Evolutionary conservation across 2,113 vertebrate species (phyloP).

Genomic region (Petaurus breviceps): DNA sequence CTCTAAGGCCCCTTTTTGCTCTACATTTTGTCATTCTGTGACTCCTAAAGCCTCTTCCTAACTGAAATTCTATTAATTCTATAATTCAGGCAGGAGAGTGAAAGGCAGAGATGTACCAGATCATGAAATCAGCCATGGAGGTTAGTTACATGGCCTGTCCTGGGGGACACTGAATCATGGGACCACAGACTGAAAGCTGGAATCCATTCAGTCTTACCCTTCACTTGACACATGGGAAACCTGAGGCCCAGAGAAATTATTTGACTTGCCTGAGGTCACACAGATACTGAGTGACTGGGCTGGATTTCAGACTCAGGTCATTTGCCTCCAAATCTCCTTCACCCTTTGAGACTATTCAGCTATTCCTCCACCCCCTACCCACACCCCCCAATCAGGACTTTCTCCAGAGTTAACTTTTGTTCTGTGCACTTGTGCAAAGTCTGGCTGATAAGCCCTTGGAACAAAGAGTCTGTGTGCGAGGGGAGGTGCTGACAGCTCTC

Average conservation of each 20-base stretch:
- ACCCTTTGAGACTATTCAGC: background rate
- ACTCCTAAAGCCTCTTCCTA: background rate
- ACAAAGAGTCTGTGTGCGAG: background rate
- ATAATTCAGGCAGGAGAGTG: background rate
- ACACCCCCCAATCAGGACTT: background rate
- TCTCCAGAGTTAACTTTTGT: background rate
- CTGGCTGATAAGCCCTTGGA: background rate
- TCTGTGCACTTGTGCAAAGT: background rate
- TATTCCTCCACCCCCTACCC: background rate
- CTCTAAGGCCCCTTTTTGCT: background rate
- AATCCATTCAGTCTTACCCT: background rate
- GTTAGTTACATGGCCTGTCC: background rate
- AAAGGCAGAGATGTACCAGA: background rate
- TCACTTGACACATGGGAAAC: background rate
- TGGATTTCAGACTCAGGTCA: background rate
- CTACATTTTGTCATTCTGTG: background rate
- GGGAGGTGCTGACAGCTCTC: background rate
- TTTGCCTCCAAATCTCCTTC: background rate
- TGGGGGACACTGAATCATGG: background rate
- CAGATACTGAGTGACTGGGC: background rate
- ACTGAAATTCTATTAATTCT: background rate
- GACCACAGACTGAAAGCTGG: background rate
- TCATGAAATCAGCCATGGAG: background rate
- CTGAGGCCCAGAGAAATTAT: background rate
- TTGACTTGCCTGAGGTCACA: background rate